Conservation (phyloP, 2,888 invertebrate species). For the Conomelus anceps region DNA sequence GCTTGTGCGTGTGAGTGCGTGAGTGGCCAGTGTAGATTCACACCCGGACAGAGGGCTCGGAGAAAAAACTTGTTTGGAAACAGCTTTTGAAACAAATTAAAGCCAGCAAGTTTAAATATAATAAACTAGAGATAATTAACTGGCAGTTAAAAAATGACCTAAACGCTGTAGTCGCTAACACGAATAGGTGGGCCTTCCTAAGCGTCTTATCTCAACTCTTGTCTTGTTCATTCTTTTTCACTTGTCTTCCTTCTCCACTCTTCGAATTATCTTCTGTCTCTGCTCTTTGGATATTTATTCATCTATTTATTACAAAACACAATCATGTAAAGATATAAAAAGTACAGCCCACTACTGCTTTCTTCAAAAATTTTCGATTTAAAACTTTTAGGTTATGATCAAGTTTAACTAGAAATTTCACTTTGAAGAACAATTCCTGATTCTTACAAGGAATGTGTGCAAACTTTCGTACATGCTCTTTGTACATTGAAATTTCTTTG, state of each 20-base stretch:
- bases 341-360: no score
- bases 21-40: background rate
- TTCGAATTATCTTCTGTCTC: background rate
- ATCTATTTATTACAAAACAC: no score
- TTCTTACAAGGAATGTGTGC: no score
- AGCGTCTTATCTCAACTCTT: background rate
- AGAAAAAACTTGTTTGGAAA: conserved; percentile 18
- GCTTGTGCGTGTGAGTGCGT: background rate
- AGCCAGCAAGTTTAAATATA: conserved; percentile 24
- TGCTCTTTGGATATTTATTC: no score
- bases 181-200: background rate
- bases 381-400: no score
- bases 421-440: no score
- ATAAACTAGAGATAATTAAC: conserved; percentile 23
- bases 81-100: conserved; percentile 22
- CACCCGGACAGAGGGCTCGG: background rate
- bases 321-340: no score
- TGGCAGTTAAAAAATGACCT: conserved; percentile 17
- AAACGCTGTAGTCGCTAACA: background rate
- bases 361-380: no score
- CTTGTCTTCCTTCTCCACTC: background rate
- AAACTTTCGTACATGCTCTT: no score
- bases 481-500: background rate
- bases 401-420: no score
- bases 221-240: background rate